A percentile compares a stretch with the other conserved stretches of the same genome.
Conservation (phyloP, 2,888 invertebrate species). For the Rugalucina vietnamica region DNA sequence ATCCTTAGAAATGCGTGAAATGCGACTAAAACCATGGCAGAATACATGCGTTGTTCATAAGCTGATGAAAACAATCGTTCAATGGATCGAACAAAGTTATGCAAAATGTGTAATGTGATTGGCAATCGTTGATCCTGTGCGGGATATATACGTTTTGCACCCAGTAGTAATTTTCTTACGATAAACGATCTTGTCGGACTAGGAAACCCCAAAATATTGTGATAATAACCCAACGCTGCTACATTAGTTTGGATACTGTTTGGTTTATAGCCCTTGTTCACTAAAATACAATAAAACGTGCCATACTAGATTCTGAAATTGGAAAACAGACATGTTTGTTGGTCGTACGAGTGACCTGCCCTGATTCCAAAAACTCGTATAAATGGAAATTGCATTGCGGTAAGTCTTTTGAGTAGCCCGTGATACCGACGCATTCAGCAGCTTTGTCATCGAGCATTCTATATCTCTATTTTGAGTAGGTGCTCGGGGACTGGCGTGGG, state of each 20-base stretch:
- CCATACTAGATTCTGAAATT: slow-evolving; percentile 13
- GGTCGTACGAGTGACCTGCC: neutral
- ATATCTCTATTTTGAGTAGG: neutral
- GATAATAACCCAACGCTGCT: slow-evolving; percentile 38
- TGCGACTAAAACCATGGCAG: slow-evolving; percentile 35
- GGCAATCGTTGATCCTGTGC: slow-evolving; percentile 32
- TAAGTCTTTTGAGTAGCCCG: slow-evolving; percentile 29
- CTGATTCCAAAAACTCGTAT: neutral
- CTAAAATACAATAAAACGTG: slow-evolving; percentile 33
- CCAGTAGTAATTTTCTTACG: slow-evolving; percentile 33
- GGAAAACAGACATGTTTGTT: neutral
- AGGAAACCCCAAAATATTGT: slow-evolving; percentile 5
- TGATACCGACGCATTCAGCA: slow-evolving; percentile 20
- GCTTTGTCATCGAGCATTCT: neutral
- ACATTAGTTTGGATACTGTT: slow-evolving; percentile 26
- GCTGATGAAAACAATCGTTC: neutral
- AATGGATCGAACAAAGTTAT: neutral
- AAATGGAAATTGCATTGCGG: slow-evolving; percentile 24
- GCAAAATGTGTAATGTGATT: slow-evolving; percentile 14
- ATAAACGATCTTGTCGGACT: slow-evolving; percentile 27
- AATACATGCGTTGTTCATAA: neutral
- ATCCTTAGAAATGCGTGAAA: slow-evolving; percentile 27
- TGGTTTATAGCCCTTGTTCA: slow-evolving; percentile 11
- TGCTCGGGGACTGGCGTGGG: slow-evolving; percentile 12
- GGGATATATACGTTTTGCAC: neutral